Conservation (phyloP, 1,140 invertebrate species). For the Aphaenogaster ashmeadi region DNA sequence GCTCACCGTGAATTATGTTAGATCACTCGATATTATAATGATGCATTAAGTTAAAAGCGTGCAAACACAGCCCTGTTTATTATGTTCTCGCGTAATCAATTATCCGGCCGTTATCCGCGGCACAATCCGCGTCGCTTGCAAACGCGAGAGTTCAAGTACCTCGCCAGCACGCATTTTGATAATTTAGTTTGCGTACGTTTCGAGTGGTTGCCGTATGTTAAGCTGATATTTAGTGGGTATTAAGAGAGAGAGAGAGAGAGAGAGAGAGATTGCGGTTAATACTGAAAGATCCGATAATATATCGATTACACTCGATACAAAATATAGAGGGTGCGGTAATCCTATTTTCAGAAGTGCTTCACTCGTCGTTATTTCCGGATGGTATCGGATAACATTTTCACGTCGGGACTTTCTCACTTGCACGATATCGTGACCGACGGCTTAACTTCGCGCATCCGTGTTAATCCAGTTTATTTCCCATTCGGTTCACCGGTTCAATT, state of each 20-base stretch:
- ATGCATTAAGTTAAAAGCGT: conserved; percentile 31
- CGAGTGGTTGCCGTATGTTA: not conserved
- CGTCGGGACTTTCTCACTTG: conserved; percentile 54
- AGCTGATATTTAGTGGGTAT: conserved; percentile 50
- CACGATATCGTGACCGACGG: conserved; percentile 46
- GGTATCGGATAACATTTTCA: conserved; percentile 55
- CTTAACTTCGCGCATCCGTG: conserved; percentile 48
- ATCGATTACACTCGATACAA: conserved; percentile 52
- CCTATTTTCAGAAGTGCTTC: conserved; percentile 59
- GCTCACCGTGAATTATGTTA: conserved; percentile 9
- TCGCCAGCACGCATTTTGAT: conserved; percentile 7
- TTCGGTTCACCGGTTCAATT: conserved; percentile 42
- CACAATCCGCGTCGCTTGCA: conserved; percentile 1
- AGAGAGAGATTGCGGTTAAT: conserved; percentile 40
- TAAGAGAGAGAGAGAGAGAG: not conserved
- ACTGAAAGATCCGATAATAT: conserved; percentile 44
- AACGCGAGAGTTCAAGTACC: conserved; percentile 30
- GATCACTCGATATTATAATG: conserved; percentile 52
- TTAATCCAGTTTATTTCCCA: conserved; percentile 57
- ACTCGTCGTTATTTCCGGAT: conserved; percentile 51
- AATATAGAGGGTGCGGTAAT: conserved; percentile 34
- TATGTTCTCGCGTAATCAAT: conserved; percentile 42
- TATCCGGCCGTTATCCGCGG: conserved; percentile 30
- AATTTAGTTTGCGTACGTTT: conserved; percentile 33
- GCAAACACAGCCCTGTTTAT: conserved; percentile 4